phyloP scores from a whole-genome alignment of 2,797 vertebrate genomes.

The Taenioides sp. region DNA sequence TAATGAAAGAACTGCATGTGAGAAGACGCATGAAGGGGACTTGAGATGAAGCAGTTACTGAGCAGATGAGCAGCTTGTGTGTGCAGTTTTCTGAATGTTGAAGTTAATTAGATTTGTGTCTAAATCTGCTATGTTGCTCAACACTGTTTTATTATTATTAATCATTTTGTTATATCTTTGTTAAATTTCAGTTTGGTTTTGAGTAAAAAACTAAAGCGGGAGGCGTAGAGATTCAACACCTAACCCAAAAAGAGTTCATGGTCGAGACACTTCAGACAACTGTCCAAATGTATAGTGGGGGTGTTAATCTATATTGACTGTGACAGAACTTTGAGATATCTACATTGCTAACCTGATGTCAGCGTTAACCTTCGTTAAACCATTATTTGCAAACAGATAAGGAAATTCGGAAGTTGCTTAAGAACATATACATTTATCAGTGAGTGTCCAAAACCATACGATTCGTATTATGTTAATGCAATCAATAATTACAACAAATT shows the following conservation, averaged over 20 bases:
- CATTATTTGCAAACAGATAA: neutral
- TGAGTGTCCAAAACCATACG: conserved; percentile 11
- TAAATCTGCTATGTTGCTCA: too few relatives aligned
- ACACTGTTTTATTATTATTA: too few relatives aligned
- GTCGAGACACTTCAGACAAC: neutral
- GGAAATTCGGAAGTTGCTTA: neutral
- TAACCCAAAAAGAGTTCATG: too few relatives aligned
- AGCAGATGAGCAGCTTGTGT: neutral
- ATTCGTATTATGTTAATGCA: conserved; percentile 12
- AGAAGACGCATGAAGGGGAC: neutral
- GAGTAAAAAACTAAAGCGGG: too few relatives aligned
- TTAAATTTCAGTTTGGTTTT: too few relatives aligned
- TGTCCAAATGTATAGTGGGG: neutral
- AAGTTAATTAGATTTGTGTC: too few relatives aligned
- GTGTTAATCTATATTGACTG: neutral
- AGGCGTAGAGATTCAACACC: too few relatives aligned
- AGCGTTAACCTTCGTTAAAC: neutral
- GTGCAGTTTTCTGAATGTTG: conserved; percentile 2
- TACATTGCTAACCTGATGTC: neutral
- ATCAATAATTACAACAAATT: conserved; percentile 56
- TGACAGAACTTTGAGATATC: neutral
- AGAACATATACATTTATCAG: neutral
- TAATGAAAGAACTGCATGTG: neutral
- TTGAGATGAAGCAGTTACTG: neutral
- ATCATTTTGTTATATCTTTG: too few relatives aligned